Conservation (phyloP, 2,797 vertebrate genomes). For the Centropyge bicolor region DNA sequence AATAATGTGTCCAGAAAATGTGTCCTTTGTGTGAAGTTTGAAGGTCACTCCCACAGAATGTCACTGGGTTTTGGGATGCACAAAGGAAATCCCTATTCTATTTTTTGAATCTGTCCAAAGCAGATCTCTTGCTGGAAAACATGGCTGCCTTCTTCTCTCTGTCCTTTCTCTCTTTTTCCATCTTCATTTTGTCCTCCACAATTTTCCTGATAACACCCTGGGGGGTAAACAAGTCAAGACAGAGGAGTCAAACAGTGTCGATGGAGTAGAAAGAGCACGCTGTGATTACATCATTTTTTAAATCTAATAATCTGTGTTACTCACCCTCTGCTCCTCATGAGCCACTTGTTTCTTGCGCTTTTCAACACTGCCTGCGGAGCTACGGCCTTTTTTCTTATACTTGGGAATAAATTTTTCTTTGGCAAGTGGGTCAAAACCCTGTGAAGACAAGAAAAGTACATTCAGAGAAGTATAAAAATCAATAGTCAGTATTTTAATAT, state of each 20-base stretch:
- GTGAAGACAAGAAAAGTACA: constrained; percentile 30
- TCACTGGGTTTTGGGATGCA: constrained; percentile 19
- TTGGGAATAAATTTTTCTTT: constrained; percentile 87
- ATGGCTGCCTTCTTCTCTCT: constrained; percentile 45
- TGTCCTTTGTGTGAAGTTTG: constrained; percentile 58
- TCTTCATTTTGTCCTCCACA: constrained; percentile 75
- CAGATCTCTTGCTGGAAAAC: constrained; percentile 66
- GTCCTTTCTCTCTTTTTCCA: constrained; percentile 59
- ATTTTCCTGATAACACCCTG: constrained; percentile 86
- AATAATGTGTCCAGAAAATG: constrained; percentile 9
- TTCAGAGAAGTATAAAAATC: not conserved
- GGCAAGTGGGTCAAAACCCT: constrained; percentile 91
- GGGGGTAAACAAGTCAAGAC: not conserved
- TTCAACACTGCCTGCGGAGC: constrained; percentile 86
- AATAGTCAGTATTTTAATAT: not conserved
- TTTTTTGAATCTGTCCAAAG: constrained; percentile 89
- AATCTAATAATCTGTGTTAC: constrained; percentile 23
- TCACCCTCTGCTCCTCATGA: constrained; percentile 88
- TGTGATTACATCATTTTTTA: not conserved
- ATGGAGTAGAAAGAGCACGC: not conserved
- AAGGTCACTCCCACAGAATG: constrained; percentile 52
- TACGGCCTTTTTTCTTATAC: constrained; percentile 87
- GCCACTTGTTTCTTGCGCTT: constrained; percentile 90
- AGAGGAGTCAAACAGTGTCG: not conserved
- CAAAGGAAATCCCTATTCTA: constrained; percentile 69